A percentile compares a stretch with the other conserved stretches of the same genome.
Evolutionary conservation across 2,797 vertebrate genomes (phyloP).

Genomic region (Thripadectes ignobilis): DNA sequence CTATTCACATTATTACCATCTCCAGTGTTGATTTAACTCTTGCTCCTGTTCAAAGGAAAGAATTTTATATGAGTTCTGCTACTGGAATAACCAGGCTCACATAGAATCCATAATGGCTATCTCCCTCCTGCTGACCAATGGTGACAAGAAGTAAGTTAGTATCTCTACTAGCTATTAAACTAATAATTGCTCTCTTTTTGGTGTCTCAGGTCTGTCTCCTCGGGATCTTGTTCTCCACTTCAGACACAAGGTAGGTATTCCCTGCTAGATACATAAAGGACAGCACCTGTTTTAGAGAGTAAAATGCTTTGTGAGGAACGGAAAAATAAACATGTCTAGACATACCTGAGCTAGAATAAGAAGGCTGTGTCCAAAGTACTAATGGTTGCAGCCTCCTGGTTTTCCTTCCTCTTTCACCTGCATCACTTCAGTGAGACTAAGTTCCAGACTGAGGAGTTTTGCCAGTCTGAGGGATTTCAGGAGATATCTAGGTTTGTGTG

Average conservation of each 20-base stretch:
- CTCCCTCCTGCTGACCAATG: background rate
- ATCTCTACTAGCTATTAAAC: background rate
- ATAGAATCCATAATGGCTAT: background rate
- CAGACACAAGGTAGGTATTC: constrained; percentile 89
- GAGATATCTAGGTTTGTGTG: background rate
- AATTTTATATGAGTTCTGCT: background rate
- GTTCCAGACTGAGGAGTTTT: background rate
- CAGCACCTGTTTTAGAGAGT: background rate
- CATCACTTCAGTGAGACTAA: background rate
- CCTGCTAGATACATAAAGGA: background rate
- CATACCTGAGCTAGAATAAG: background rate
- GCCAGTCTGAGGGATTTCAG: background rate
- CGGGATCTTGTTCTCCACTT: constrained; percentile 97
- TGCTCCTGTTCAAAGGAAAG: background rate
- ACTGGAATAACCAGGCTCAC: background rate
- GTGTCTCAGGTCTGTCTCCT: constrained; percentile 88
- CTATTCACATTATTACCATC: background rate
- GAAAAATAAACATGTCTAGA: background rate
- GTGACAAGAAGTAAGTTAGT: background rate
- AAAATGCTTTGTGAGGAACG: background rate
- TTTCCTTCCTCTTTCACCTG: background rate
- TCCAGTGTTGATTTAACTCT: background rate
- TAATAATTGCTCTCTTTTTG: constrained; percentile 24
- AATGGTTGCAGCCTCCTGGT: background rate
- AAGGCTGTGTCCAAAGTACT: background rate